A percentile compares a stretch with the other conserved stretches of the same genome.
Conservation (phyloP, 2,797 vertebrate species). For the Sebastes miniatus region DNA sequence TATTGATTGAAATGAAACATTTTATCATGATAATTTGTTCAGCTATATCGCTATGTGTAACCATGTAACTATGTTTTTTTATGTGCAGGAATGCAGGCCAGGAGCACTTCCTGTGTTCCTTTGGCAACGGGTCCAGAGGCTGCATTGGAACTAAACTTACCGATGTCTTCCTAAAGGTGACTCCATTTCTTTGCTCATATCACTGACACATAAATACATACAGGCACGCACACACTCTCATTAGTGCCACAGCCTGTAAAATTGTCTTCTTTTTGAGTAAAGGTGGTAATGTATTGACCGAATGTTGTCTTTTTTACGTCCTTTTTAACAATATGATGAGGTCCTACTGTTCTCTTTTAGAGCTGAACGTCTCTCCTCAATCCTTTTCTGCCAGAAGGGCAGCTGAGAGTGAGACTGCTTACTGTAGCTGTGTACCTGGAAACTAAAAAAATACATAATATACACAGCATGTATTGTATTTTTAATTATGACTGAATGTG, state of each 20-base stretch:
- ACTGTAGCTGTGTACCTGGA: background rate
- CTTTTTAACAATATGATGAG: background rate
- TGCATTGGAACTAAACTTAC: constrained; percentile 68
- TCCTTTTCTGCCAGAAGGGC: background rate
- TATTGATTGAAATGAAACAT: background rate
- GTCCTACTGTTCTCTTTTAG: background rate
- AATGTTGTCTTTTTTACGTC: background rate
- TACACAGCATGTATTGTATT: background rate
- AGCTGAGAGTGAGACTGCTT: background rate
- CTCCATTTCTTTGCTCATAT: background rate
- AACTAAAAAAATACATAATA: background rate
- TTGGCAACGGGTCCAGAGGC: constrained; percentile 65
- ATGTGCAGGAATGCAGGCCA: constrained; percentile 69
- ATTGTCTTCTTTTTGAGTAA: background rate
- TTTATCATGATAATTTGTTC: background rate
- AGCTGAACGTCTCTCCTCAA: background rate
- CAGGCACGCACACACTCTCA: background rate
- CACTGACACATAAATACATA: background rate
- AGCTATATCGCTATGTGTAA: background rate
- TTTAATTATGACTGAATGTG: background rate
- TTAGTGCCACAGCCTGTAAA: background rate
- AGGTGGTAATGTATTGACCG: background rate
- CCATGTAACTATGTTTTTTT: background rate
- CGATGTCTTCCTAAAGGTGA: constrained; percentile 70
- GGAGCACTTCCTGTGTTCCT: constrained; percentile 69